phyloP scores from a whole-genome alignment of 2,113 vertebrate genomes.

The Cygnus atratus region DNA sequence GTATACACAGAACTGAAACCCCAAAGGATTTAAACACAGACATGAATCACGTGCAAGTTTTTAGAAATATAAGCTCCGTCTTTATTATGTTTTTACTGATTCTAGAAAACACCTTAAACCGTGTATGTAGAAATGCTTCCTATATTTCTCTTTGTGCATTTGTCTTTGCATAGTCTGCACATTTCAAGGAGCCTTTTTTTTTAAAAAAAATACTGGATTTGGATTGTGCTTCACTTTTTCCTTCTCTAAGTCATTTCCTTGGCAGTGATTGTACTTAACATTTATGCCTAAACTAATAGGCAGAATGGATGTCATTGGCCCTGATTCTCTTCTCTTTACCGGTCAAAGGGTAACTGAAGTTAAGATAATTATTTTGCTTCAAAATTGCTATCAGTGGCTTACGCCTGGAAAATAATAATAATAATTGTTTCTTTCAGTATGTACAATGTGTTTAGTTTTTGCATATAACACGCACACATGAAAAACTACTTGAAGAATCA shows the following conservation, averaged over 20 bases:
- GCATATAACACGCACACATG: neutral
- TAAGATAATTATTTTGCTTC: neutral
- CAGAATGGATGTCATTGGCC: neutral
- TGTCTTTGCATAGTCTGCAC: neutral
- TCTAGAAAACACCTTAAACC: neutral
- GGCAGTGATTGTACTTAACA: neutral
- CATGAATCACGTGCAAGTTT: neutral
- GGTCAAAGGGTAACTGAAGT: neutral
- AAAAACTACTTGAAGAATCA: neutral
- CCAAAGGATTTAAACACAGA: neutral
- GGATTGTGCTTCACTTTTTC: neutral
- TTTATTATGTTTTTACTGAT: slow-evolving; percentile 19
- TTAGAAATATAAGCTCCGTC: neutral
- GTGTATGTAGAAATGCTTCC: slow-evolving; percentile 5
- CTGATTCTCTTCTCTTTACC: neutral
- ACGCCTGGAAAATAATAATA: neutral
- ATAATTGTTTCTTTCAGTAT: neutral
- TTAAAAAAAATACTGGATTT: neutral
- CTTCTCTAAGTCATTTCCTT: neutral
- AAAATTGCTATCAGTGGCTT: neutral
- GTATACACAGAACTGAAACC: neutral
- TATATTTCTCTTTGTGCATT: neutral
- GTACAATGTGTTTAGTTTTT: neutral
- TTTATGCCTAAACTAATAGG: neutral
- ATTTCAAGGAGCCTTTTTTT: neutral